Base-by-base conservation (phyloP, 2,113 vertebrate genomes). In the Datnioides undecimradiatus region DNA sequence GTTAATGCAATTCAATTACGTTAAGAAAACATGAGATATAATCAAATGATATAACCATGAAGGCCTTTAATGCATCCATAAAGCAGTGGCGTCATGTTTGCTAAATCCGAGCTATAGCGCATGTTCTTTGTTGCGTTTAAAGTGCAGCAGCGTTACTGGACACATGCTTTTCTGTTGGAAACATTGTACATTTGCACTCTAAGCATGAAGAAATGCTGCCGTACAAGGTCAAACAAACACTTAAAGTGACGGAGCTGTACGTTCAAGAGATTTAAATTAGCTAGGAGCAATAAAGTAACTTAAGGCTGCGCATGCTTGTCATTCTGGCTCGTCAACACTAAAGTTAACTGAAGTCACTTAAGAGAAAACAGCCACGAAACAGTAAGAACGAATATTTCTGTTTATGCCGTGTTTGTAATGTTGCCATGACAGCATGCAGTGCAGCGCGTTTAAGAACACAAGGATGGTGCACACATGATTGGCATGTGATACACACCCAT, bases 351-450 rank as follows among this genome's bases (percentile, higher is more conserved):
- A 16, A 70, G 46, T 27, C 14, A n/a, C 63, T 51, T 66, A 8
- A 38, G 6, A 71, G 17, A 60, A 60, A 82, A 14, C 52, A 9
- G 8, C 55, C 64, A 38, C 52, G 8, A 19, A 33, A 57, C 31
- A 67, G 9, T 36, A 16, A 60, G 13, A 52, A 16, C 62, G 13
- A 52, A 40, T 43, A 40, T 40, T 75, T 74, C 55, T 89, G 80
- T 86, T 83, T 84, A 51, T 23, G 4, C 16, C 43, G 57, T 90
- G 80, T 90, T 66, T 54, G 58, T 23, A 11, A 8, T 19, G 83
- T 89, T 76, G 51, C 80, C 74, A 84, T 83, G 84, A 51, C 77
- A 72, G 48, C 11, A 6, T 51, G 40, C 19, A 71, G 46, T 46
- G 38, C 19, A 71, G 46, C 41, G 38, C 38, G 33, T 65, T 54